phyloP scores from a whole-genome alignment of 2,797 vertebrate species.

The Phoebastria nigripes region DNA sequence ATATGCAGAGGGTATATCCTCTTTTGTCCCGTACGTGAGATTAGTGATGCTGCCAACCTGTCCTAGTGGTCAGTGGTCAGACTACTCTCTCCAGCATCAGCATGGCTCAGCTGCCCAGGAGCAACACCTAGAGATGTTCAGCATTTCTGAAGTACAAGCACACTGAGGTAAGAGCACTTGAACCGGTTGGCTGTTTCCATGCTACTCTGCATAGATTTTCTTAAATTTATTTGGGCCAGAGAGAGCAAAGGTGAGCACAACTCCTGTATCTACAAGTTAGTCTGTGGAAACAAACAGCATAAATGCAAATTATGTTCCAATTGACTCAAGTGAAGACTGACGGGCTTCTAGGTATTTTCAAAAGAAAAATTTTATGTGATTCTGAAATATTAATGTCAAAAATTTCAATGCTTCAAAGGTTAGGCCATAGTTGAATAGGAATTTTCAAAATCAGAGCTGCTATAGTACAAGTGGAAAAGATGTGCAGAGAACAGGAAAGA shows the following conservation, averaged over 20 bases:
- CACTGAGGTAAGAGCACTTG: background rate
- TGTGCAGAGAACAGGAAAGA: background rate
- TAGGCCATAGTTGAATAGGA: background rate
- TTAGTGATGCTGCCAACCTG: background rate
- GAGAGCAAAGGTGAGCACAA: background rate
- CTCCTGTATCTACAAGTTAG: background rate
- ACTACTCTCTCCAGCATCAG: background rate
- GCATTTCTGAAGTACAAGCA: background rate
- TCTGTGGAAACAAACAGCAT: background rate
- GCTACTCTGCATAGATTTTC: background rate
- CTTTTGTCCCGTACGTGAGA: fast-evolving
- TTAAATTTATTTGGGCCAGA: background rate
- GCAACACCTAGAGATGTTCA: background rate
- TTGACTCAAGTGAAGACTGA: background rate
- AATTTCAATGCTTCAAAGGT: background rate
- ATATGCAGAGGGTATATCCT: background rate
- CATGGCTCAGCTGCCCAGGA: background rate
- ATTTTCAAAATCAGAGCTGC: background rate
- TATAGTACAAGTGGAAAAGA: background rate
- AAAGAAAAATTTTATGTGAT: background rate
- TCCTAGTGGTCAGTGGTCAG: background rate
- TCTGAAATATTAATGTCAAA: background rate
- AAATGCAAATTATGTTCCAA: background rate
- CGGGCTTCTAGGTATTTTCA: background rate
- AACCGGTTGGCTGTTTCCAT: background rate